Evolutionary conservation across 1,140 invertebrate genomes (phyloP).

Genomic region (Magallana ariakensis): DNA sequence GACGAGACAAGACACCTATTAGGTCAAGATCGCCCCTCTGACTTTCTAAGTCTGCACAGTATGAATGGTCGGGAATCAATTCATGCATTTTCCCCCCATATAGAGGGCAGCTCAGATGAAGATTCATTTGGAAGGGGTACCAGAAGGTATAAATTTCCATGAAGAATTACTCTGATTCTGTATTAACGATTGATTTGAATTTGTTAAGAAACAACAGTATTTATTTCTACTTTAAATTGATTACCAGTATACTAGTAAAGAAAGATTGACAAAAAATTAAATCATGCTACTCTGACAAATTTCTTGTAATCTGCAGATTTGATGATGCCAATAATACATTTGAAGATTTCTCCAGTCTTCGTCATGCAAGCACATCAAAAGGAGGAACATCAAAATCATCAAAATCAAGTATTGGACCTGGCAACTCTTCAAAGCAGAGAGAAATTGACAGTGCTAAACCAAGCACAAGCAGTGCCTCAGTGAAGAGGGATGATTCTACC

Average conservation of each 20-base stretch:
- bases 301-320: neutral
- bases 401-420: neutral
- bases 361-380: neutral
- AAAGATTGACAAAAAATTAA: neutral
- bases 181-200: no score
- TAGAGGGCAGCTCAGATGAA: constrained; percentile 7
- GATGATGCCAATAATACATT: constrained; percentile 49
- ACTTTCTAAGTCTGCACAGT: neutral
- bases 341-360: constrained; percentile 46
- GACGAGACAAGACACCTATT: neutral
- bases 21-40: neutral
- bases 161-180: neutral
- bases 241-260: neutral
- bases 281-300: neutral
- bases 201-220: no score
- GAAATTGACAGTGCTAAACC: neutral
- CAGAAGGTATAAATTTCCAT: neutral
- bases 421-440: neutral
- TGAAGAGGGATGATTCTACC: neutral
- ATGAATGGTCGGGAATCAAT: neutral
- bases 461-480: neutral
- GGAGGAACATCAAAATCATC: neutral
- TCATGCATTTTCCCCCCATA: neutral
- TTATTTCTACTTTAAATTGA: neutral
- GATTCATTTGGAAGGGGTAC: neutral